A percentile compares a stretch with the other conserved stretches of the same genome.
Conservation (phyloP, 2,113 vertebrate genomes). For the Ellobius talpinus region DNA sequence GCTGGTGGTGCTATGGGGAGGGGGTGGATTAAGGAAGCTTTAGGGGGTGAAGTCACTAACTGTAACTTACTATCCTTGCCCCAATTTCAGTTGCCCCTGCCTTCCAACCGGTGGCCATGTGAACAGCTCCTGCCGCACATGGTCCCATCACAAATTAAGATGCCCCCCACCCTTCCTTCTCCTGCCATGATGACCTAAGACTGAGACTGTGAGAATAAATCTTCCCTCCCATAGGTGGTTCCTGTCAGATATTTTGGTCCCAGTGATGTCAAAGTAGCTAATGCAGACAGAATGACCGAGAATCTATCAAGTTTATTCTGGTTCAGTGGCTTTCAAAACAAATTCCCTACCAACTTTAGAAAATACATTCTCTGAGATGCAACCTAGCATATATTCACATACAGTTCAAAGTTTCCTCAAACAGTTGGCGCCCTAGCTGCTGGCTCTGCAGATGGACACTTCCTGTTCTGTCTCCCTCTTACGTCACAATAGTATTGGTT, state of each 20-base stretch:
- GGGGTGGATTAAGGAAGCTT: neutral
- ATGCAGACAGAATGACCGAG: neutral
- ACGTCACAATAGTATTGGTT: neutral
- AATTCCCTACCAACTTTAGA: neutral
- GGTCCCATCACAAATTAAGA: neutral
- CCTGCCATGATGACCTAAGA: neutral
- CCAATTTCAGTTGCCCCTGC: no score
- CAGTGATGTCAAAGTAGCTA: neutral
- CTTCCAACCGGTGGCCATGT: no score
- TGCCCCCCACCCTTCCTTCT: neutral
- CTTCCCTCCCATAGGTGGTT: neutral
- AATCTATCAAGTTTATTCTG: neutral
- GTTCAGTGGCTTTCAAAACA: neutral
- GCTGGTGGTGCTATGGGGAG: no score
- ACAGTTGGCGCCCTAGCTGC: neutral
- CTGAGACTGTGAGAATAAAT: neutral
- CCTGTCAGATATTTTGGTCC: neutral
- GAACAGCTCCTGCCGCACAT: neutral
- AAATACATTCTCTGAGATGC: neutral
- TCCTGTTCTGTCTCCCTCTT: neutral
- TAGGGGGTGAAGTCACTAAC: neutral
- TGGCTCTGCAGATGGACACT: neutral
- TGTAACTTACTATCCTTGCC: neutral
- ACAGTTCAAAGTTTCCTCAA: neutral
- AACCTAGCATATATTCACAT: neutral